A percentile compares a stretch with the other conserved stretches of the same genome.
phyloP scores from a whole-genome alignment of 2,888 invertebrate species.

The Theodoxus fluviatilis region DNA sequence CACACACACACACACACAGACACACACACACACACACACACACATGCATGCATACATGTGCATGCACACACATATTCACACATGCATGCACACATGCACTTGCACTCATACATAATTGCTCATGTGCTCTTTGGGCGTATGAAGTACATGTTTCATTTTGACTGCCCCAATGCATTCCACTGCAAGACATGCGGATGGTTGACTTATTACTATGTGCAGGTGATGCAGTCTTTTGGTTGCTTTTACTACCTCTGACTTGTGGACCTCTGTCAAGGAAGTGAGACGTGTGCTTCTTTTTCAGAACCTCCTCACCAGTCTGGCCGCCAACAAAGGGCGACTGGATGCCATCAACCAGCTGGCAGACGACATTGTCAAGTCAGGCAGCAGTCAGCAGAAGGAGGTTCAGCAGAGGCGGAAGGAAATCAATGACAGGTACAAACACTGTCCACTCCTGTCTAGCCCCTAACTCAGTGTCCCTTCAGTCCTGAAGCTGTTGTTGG shows the following conservation, averaged over 20 bases:
- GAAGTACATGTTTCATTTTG: too few relatives aligned
- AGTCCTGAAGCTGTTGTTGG: too few relatives aligned
- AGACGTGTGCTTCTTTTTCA: conserved; percentile 66
- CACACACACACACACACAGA: too few relatives aligned
- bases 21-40: too few relatives aligned
- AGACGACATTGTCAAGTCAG: conserved; percentile 80
- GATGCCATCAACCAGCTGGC: conserved; percentile 89
- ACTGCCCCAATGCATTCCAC: too few relatives aligned
- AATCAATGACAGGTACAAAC: conserved; percentile 76
- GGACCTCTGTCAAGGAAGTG: neutral
- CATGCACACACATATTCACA: too few relatives aligned
- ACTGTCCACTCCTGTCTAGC: neutral
- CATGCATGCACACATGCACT: too few relatives aligned
- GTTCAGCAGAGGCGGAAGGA: conserved; percentile 80
- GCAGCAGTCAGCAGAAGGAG: conserved; percentile 86
- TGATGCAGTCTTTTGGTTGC: neutral
- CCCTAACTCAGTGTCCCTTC: neutral
- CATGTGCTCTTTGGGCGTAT: too few relatives aligned
- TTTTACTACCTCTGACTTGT: neutral
- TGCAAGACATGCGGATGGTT: too few relatives aligned
- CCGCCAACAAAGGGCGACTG: conserved; percentile 89
- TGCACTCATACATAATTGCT: too few relatives aligned
- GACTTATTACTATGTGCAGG: too few relatives aligned
- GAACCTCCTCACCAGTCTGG: conserved; percentile 93
- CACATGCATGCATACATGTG: too few relatives aligned